Evolutionary conservation across 2,888 invertebrate genomes (phyloP), one percentile per base, ranked within the genome.

Genomic region (Tenthredo notha): DNA sequence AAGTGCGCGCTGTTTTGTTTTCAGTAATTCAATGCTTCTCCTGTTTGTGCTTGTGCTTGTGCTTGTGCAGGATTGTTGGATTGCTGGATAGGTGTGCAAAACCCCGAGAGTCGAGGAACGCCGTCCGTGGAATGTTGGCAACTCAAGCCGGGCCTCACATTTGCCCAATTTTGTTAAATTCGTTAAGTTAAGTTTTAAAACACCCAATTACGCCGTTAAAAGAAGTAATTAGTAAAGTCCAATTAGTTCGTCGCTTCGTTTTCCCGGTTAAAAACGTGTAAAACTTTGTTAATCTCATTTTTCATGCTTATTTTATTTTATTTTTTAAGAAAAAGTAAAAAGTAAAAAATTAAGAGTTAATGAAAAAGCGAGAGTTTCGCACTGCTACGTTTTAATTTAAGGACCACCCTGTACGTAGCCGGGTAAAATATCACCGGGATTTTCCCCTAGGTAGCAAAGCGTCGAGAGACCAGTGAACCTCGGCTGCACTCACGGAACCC

Each of bases 1-100:
- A 80, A 80, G 58, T 80, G 80, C 40, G 40, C 61, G 21, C 12
- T 47, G 77, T 43, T 77, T 77, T 77, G 50, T 77, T 77, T 54
- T 50, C 18, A 18, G 58, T 61, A 80, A 80, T 37, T 80, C 25
- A 61, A 80, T 21, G 61, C 61, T 40, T 12, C 21, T 80, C 6
- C n/a, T 29, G 25, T n/a, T 37, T 15, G 70, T 70, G 12, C 37
- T 70, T 10, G 25, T 70, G 40, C n/a, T n/a, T 15, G 37, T 29
- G 29, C 37, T 40, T 2, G 10, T 70, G 40, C 9, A 37, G 33
- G 10, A n/a, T 72, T 18, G 37, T 4, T 6, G 33, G 12, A 67
- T 72, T 18, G 37, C 10, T 6, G 33, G 12, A 67, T 67, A 18
- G 67, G 67, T 67, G 33, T 18, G 67, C 33, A 67, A 67, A 67